A percentile compares a stretch with the other conserved stretches of the same genome.
Evolutionary conservation across 2,888 invertebrate species (phyloP).

Genomic region (Cephus runcator): DNA sequence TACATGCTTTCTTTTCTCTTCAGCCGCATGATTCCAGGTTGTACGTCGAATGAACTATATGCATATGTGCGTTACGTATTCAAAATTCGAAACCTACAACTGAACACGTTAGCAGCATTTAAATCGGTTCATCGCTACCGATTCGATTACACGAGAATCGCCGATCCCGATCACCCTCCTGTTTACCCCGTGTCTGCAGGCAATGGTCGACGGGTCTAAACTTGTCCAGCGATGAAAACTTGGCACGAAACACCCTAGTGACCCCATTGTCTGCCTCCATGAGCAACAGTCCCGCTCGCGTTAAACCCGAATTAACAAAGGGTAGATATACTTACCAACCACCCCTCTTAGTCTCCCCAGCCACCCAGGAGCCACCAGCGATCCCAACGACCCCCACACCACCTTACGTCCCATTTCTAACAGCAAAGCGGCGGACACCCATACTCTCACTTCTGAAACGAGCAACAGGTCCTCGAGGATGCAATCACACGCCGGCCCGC

Average conservation of each 20-base stretch:
- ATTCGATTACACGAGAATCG: neutral
- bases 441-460: constrained; percentile 25
- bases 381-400: constrained; percentile 21
- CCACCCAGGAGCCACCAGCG: constrained; percentile 20
- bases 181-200: neutral
- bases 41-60: neutral
- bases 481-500: constrained; percentile 38
- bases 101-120: neutral
- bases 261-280: constrained; percentile 52
- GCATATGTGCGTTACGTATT: neutral
- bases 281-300: constrained; percentile 46
- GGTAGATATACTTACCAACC: constrained; percentile 48
- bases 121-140: neutral
- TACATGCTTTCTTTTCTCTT: neutral
- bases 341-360: constrained; percentile 12
- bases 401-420: constrained; percentile 43
- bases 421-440: constrained; percentile 43
- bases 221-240: constrained; percentile 55
- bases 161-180: neutral
- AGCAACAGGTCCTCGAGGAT: constrained; percentile 58
- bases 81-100: neutral
- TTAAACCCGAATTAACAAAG: constrained; percentile 59
- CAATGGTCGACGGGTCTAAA: constrained; percentile 40
- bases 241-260: constrained; percentile 55
- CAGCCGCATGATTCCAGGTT: neutral